A percentile compares a stretch with the other conserved stretches of the same genome.
Evolutionary conservation across 2,888 invertebrate species (phyloP).

Genomic region (Lottia scabra): DNA sequence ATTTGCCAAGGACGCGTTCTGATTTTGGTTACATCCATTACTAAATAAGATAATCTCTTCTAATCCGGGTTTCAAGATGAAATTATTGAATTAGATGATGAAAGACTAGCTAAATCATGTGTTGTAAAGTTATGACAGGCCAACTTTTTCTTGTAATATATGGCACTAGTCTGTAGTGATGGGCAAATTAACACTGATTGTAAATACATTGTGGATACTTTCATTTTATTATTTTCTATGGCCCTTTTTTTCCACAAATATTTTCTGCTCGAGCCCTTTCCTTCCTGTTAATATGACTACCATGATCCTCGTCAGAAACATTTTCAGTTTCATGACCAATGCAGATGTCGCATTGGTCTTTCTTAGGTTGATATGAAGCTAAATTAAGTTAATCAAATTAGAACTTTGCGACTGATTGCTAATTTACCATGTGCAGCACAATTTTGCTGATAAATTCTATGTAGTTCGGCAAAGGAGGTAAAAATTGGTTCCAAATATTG

Average conservation of each 20-base stretch:
- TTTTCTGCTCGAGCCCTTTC: too few species aligned
- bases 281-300: neutral
- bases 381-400: neutral
- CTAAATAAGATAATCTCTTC: neutral
- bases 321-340: neutral
- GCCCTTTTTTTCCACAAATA: too few species aligned
- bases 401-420: neutral
- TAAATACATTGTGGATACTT: too few species aligned
- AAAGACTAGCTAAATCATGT: neutral
- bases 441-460: too few species aligned
- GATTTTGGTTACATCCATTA: neutral
- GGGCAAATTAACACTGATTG: too few species aligned
- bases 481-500: too few species aligned
- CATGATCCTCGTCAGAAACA: neutral
- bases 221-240: too few species aligned
- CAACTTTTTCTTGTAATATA: neutral
- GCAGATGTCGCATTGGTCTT: neutral
- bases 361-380: neutral
- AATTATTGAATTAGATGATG: neutral
- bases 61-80: neutral
- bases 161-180: too few species aligned
- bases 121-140: constrained; percentile 3
- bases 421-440: neutral
- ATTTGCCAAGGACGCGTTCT: neutral
- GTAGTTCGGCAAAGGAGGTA: too few species aligned